Evolutionary conservation across 2,797 vertebrate species (phyloP).

Genomic region (Oreortyx pictus): DNA sequence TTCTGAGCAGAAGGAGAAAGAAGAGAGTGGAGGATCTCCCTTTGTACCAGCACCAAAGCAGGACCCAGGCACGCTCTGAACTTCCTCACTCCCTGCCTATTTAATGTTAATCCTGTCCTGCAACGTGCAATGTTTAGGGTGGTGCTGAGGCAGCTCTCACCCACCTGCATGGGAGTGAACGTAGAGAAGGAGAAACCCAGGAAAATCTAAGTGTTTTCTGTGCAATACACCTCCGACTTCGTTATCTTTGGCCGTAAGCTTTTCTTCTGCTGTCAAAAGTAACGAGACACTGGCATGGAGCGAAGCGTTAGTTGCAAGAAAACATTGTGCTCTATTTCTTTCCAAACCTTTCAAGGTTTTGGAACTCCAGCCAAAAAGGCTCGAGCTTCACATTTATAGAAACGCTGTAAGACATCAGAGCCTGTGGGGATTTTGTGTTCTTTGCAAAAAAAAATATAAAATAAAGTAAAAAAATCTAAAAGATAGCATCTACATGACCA

Average conservation of each 20-base stretch:
- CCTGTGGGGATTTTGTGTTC: neutral
- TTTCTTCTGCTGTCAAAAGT: neutral
- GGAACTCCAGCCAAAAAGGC: neutral
- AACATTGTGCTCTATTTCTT: neutral
- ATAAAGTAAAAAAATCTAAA: neutral
- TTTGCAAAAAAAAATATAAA: accelerated
- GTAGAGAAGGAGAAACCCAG: neutral
- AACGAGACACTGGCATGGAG: neutral
- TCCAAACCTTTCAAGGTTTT: neutral
- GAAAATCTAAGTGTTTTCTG: neutral
- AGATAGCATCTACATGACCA: neutral
- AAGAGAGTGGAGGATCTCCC: neutral
- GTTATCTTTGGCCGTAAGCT: neutral
- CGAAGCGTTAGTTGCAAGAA: neutral
- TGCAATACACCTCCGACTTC: neutral
- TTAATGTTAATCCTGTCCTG: accelerated
- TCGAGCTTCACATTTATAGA: neutral
- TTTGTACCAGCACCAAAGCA: accelerated
- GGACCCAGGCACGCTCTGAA: neutral
- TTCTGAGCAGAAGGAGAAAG: neutral
- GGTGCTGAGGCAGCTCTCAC: accelerated
- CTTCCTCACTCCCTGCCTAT: neutral
- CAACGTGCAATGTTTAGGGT: accelerated
- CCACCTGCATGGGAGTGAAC: neutral
- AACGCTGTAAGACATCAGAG: neutral